Conservation (phyloP, 2,888 invertebrate species). For the Baronia brevicornis region DNA sequence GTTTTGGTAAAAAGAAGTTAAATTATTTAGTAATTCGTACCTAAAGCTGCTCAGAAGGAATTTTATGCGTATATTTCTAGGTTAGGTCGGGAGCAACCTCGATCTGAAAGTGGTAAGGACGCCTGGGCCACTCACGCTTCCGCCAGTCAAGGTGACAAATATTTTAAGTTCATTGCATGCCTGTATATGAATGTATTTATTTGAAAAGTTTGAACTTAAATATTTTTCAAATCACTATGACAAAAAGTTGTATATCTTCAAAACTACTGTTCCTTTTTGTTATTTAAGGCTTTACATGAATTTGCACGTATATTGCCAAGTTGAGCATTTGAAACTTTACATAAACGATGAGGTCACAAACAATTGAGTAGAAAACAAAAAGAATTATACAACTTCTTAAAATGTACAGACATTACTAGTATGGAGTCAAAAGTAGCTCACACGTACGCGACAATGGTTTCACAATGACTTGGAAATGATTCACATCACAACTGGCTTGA, state of each 20-base stretch:
- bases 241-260: no score
- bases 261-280: no score
- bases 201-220: constrained; percentile 5
- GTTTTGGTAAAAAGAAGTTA: constrained; percentile 2
- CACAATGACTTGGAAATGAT: constrained; percentile 5
- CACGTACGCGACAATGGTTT: constrained; percentile 2
- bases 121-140: constrained; percentile 46
- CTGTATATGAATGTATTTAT: constrained; percentile 14
- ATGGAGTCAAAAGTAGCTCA: constrained; percentile 3
- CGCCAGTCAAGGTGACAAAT: constrained; percentile 58
- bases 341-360: constrained; percentile 1
- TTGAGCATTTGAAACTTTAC: constrained; percentile 3
- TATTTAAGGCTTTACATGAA: no score
- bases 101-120: constrained; percentile 59
- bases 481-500: constrained; percentile 5
- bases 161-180: constrained; percentile 17
- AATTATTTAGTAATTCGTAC: constrained; percentile 4
- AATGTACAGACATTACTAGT: constrained; percentile 4
- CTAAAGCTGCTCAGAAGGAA: constrained; percentile 2
- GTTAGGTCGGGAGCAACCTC: constrained; percentile 31
- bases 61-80: constrained; percentile 14
- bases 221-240: not conserved
- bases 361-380: constrained; percentile 2
- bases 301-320: constrained; percentile 5
- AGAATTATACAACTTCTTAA: constrained; percentile 4